Percentiles rank a stretch among this genome's conserved stretches.
Evolutionary conservation across 1,140 invertebrate species (phyloP).

Genomic region (Lanistes nyassanus): DNA sequence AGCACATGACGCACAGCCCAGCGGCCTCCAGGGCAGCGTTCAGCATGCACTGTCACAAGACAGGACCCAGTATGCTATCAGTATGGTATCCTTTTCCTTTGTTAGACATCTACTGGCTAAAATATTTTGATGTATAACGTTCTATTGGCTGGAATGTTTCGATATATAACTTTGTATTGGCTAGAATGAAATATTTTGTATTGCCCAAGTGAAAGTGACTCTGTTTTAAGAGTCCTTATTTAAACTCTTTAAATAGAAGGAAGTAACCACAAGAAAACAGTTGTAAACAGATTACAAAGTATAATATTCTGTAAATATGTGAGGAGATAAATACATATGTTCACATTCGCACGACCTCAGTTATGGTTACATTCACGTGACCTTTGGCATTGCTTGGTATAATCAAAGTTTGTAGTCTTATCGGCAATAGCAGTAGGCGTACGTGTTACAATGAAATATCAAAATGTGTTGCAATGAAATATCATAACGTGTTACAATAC

Average conservation of each 20-base stretch:
- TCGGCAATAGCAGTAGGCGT: not conserved
- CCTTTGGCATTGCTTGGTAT: too few relatives aligned
- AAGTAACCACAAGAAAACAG: too few relatives aligned
- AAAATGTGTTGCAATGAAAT: not conserved
- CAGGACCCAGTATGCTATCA: not conserved
- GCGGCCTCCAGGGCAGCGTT: constrained; percentile 2
- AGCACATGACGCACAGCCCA: constrained; percentile 24
- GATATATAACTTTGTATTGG: not conserved
- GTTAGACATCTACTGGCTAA: not conserved
- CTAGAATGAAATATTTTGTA: not conserved
- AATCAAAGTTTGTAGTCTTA: not conserved
- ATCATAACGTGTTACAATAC: not conserved
- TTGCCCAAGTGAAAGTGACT: too few relatives aligned
- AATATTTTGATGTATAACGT: not conserved
- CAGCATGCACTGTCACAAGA: not conserved
- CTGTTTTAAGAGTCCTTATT: too few relatives aligned
- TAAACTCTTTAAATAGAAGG: too few relatives aligned
- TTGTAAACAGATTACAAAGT: too few relatives aligned
- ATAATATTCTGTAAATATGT: too few relatives aligned
- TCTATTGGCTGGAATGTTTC: not conserved
- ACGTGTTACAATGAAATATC: not conserved
- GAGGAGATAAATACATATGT: too few relatives aligned
- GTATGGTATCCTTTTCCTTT: not conserved
- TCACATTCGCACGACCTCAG: not conserved
- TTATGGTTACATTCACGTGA: not conserved